phyloP scores from a whole-genome alignment of 1,140 invertebrate genomes.

The Hirudo medicinalis region DNA sequence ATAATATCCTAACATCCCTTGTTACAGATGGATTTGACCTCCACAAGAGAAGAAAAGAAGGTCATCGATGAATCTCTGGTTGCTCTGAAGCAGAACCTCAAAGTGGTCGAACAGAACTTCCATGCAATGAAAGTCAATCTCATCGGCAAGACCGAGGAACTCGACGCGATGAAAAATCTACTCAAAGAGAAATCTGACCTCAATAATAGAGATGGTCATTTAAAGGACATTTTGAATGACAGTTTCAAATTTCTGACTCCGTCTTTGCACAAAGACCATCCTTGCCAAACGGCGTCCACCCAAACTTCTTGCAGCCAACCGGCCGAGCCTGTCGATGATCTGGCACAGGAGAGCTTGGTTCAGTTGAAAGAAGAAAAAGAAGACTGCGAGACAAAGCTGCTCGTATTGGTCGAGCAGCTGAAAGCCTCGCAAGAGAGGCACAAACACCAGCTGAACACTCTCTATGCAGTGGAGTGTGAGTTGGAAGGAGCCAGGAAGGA shows the following conservation, averaged over 20 bases:
- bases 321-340: neutral
- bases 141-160: conserved; percentile 27
- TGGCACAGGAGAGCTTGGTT: neutral
- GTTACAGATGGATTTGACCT: conserved; percentile 32
- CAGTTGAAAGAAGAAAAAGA: conserved; percentile 1
- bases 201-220: neutral
- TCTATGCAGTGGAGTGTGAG: conserved; percentile 3
- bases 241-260: neutral
- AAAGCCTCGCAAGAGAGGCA: neutral
- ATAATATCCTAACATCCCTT: too few relatives aligned
- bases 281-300: neutral
- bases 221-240: too few relatives aligned
- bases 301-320: neutral
- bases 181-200: neutral
- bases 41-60: conserved; percentile 40
- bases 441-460: neutral
- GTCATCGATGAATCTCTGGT: conserved; percentile 38
- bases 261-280: neutral
- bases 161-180: conserved; percentile 14
- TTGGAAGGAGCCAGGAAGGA: neutral
- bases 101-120: conserved; percentile 41
- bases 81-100: conserved; percentile 38
- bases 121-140: conserved; percentile 42
- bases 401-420: neutral
- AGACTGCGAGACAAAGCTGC: neutral